Conservation (phyloP, 2,797 vertebrate species). For the Microctenopoma steveboyesi region DNA sequence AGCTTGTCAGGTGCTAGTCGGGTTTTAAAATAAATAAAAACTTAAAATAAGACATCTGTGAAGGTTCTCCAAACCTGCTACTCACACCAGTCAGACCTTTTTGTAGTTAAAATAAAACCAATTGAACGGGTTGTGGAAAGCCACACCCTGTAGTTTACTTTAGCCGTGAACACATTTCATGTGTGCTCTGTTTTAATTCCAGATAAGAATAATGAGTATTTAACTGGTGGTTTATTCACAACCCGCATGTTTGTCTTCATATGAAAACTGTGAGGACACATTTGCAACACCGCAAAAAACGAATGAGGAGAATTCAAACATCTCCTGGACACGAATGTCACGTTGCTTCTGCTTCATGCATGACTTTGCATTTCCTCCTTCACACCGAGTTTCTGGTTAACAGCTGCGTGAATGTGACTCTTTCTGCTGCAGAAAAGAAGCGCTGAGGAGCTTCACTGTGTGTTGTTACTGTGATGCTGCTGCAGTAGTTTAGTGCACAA, state of each 20-base stretch:
- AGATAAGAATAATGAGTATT: not conserved
- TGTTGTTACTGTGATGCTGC: not conserved
- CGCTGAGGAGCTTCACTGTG: not conserved
- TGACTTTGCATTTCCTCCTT: slow-evolving; percentile 47
- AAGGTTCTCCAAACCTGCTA: too few species aligned
- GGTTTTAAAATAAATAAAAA: too few species aligned
- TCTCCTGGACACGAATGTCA: slow-evolving; percentile 25
- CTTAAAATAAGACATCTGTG: too few species aligned
- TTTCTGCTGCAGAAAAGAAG: not conserved
- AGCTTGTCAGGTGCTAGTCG: too few species aligned
- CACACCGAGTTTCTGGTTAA: not conserved
- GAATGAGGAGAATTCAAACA: not conserved
- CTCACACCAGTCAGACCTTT: too few species aligned
- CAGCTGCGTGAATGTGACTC: not conserved
- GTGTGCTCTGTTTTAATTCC: not conserved
- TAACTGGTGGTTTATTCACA: not conserved
- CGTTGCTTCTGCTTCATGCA: slow-evolving; percentile 47
- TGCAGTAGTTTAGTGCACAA: too few species aligned
- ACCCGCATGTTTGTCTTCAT: not conserved
- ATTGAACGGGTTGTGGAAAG: too few species aligned
- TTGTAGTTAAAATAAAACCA: too few species aligned
- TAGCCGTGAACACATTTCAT: not conserved
- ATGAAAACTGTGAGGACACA: not conserved
- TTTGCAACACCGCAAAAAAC: not conserved
- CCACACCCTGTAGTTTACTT: too few species aligned